Evolutionary conservation across 92 coral and sea anemone species (phyloP).

Genomic region (Heliopora coerulea): DNA sequence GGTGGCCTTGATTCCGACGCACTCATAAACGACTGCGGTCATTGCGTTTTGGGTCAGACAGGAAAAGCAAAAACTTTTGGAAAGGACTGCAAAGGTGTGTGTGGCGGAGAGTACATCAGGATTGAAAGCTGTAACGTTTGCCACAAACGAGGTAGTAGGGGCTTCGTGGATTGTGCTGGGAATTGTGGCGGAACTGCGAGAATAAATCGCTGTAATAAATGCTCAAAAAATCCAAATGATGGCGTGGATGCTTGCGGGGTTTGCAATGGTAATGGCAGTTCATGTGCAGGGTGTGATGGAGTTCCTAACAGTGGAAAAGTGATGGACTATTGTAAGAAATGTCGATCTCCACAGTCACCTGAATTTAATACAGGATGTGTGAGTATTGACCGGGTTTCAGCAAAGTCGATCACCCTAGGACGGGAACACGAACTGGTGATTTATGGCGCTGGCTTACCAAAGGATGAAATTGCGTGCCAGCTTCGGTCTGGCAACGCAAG

Average conservation of each 20-base stretch:
- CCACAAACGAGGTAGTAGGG: not conserved
- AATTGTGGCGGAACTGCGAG: not conserved
- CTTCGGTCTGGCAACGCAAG: not conserved
- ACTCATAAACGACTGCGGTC: not conserved
- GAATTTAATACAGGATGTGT: slow-evolving; percentile 19
- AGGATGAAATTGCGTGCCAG: not conserved
- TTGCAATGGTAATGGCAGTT: slow-evolving; percentile 46
- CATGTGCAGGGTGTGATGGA: slow-evolving; percentile 41
- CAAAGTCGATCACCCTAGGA: not conserved
- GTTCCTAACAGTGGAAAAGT: not conserved
- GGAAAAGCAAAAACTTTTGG: not conserved
- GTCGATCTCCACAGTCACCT: not conserved
- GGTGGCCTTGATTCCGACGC: slow-evolving; percentile 4
- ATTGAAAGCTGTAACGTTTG: not conserved
- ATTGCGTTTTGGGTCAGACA: slow-evolving; percentile 9
- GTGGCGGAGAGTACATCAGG: not conserved
- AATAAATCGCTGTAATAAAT: not conserved
- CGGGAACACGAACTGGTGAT: not conserved
- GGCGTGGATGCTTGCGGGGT: slow-evolving; percentile 65
- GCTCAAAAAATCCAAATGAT: not conserved
- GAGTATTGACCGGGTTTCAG: not conserved
- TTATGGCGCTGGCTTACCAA: not conserved
- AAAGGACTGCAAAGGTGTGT: slow-evolving; percentile 1
- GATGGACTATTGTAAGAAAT: not conserved
- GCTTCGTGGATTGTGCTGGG: not conserved